These are phyloP conservation scores for Rhizoglyphus robini DNA, from an alignment of 1,140 invertebrate genomes.

Conservation along the genomic window DNA sequence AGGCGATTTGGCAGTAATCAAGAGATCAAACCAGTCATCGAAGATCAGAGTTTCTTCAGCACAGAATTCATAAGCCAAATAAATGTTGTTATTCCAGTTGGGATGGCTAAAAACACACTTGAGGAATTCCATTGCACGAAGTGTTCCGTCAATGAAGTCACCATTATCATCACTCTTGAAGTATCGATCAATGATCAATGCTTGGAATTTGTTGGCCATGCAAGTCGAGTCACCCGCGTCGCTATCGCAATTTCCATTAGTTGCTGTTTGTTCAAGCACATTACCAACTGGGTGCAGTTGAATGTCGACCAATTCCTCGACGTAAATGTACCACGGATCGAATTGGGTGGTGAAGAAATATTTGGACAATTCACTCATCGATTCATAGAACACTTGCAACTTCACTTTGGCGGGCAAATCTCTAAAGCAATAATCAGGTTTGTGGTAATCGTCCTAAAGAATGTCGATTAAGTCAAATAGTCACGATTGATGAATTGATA, in stretches of 20 bases:
- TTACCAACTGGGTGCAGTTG: conserved; percentile 18
- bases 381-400: conserved; percentile 11
- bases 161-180: neutral
- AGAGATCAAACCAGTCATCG: conserved; percentile 17
- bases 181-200: conserved; percentile 7
- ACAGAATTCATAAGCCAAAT: neutral
- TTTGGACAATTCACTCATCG: conserved; percentile 18
- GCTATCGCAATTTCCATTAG: conserved; percentile 17
- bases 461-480: no score
- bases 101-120: conserved; percentile 18
- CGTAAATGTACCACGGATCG: conserved; percentile 1
- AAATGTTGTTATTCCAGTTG: conserved; percentile 1
- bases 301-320: conserved; percentile 20
- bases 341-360: conserved; percentile 13
- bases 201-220: conserved; percentile 13
- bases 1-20: neutral
- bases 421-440: conserved; percentile 11
- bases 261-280: neutral
- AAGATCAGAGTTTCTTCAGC: neutral
- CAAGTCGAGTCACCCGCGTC: neutral
- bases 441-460: conserved; percentile 16
- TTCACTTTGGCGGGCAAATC: conserved; percentile 10
- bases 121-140: conserved; percentile 14
- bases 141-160: conserved; percentile 16
- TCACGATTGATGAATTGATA: neutral